Percentiles rank a stretch among this genome's conserved stretches.
Conservation (phyloP, 2,797 vertebrate species). For the Falco rusticolus region DNA sequence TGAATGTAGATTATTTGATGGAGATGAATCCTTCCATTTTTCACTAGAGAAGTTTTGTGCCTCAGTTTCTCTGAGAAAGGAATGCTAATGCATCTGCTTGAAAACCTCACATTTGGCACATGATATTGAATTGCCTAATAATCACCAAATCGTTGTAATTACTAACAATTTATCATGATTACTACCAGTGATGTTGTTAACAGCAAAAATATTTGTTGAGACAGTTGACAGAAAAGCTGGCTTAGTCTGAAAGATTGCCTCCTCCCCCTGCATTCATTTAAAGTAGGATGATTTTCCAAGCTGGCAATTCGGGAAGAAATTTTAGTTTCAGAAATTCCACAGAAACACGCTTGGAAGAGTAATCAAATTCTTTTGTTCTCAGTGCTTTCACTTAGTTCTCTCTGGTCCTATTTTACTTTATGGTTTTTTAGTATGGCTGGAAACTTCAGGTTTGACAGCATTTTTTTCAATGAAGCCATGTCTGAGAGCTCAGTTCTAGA, state of each 20-base stretch:
- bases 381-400: background rate
- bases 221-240: background rate
- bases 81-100: background rate
- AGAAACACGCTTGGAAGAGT: conserved; percentile 4
- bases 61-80: background rate
- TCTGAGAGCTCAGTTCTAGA: background rate
- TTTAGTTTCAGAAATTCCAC: conserved; percentile 16
- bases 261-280: background rate
- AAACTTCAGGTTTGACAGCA: background rate
- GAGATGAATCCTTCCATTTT: background rate
- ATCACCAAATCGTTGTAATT: background rate
- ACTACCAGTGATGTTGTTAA: background rate
- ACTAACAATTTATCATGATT: background rate
- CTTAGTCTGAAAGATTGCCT: background rate
- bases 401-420: background rate
- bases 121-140: conserved; percentile 3
- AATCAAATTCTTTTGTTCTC: background rate
- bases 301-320: background rate
- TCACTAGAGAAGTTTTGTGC: background rate
- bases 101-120: background rate
- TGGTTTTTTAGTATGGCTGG: background rate
- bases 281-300: conserved; percentile 16
- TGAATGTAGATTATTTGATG: background rate
- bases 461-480: background rate
- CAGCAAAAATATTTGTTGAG: conserved; percentile 2